Percentiles rank a stretch among this genome's conserved stretches.
phyloP scores from a whole-genome alignment of 2,797 vertebrate species.

The Mormyrops attenuatus region DNA sequence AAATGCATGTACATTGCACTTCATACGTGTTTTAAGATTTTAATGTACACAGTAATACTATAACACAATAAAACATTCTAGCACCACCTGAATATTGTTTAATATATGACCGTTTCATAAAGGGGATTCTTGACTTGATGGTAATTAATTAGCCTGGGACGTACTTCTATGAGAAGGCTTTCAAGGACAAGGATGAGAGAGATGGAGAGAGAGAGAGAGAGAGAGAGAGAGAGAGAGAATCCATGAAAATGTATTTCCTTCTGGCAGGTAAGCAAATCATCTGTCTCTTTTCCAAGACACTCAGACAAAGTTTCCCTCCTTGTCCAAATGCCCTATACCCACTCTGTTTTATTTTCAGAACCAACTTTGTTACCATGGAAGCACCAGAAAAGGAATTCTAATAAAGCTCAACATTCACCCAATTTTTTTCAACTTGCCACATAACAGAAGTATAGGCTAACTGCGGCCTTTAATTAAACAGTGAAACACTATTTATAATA shows the following conservation, averaged over 20 bases:
- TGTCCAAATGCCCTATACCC: neutral
- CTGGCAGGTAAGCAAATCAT: conserved; percentile 16
- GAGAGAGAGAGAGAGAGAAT: neutral
- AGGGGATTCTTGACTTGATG: conserved; percentile 1
- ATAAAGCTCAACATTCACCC: neutral
- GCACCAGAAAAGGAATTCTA: conserved; percentile 3
- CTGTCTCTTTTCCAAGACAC: conserved; percentile 4
- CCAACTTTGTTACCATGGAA: conserved; percentile 21
- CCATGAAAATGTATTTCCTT: conserved; percentile 1
- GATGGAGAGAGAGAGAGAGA: neutral
- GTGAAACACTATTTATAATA: neutral
- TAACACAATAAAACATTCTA: neutral
- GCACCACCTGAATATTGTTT: neutral
- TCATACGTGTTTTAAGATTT: neutral
- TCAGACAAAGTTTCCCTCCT: neutral
- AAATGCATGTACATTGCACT: neutral
- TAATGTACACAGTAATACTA: neutral
- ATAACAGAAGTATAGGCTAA: neutral
- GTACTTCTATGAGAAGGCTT: neutral
- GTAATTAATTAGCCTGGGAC: neutral
- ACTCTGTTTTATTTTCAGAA: conserved; percentile 4
- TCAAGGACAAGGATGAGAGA: neutral
- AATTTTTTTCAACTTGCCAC: neutral
- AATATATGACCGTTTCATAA: neutral
- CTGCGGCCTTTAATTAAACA: neutral